Percentiles rank a stretch among this genome's conserved stretches.
phyloP scores from a whole-genome alignment of 2,113 vertebrate genomes.

The Corythoichthys intestinalis region DNA sequence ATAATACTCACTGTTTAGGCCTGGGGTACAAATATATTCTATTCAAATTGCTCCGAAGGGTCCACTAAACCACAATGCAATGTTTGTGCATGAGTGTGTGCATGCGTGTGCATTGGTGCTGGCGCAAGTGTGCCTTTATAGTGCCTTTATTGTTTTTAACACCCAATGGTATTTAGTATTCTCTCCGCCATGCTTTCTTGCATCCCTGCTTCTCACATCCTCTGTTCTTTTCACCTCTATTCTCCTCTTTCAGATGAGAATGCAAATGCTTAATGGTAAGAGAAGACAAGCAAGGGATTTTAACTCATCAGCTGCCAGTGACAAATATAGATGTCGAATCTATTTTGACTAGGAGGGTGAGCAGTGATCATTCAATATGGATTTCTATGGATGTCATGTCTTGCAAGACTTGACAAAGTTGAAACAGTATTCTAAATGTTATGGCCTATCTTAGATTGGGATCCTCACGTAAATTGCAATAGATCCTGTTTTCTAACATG shows the following conservation, averaged over 20 bases:
- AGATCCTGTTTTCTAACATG: too few species aligned
- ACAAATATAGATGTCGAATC: too few species aligned
- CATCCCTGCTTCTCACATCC: slow-evolving; percentile 52
- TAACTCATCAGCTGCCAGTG: too few species aligned
- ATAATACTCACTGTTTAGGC: slow-evolving; percentile 69
- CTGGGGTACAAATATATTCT: slow-evolving; percentile 68
- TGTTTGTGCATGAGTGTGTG: slow-evolving; percentile 37
- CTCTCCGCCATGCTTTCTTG: slow-evolving; percentile 65
- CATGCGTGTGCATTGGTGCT: slow-evolving; percentile 25
- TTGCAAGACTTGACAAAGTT: too few species aligned
- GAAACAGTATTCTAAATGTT: too few species aligned
- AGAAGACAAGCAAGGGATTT: slow-evolving; percentile 4
- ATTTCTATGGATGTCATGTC: too few species aligned
- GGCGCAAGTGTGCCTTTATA: slow-evolving; percentile 31
- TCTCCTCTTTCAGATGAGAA: slow-evolving; percentile 53
- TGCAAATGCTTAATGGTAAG: slow-evolving; percentile 38
- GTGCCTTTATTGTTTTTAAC: slow-evolving; percentile 51
- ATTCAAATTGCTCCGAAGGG: slow-evolving; percentile 61
- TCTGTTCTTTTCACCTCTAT: slow-evolving; percentile 47
- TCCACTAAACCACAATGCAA: slow-evolving; percentile 50
- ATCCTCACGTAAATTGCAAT: too few species aligned
- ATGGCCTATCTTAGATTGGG: too few species aligned
- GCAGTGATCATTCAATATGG: too few species aligned
- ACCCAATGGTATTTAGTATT: slow-evolving; percentile 74
- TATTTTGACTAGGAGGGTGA: too few species aligned